Base-by-base conservation (phyloP, 2,113 vertebrate genomes). In the Tretioscincus oriximinensis region DNA sequence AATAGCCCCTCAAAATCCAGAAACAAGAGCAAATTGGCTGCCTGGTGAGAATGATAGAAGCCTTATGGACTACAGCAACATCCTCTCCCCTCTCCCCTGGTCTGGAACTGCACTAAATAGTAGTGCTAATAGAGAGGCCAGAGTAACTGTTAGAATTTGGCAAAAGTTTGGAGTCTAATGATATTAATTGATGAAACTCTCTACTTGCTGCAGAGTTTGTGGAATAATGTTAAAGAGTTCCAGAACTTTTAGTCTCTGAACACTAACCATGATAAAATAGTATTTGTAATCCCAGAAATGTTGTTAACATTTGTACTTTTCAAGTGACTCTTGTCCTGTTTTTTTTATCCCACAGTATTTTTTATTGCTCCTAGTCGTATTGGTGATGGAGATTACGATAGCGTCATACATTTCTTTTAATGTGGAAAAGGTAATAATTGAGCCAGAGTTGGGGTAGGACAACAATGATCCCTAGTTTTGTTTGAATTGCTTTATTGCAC, bases 291-390 rank as follows among this genome's bases (percentile, higher is more conserved):
- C 5, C 66, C 20, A 54, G 24, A 66, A 3, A 7, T 35, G 29
- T 18, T 35, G 7, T 4, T 35, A 14, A 20, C 14, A 49, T 20
- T 31, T 65, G 28, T 7, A 29, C 28, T 24, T 31, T 24, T 54
- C 12, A 28, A 31, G n/a, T 77, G 9, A 67, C 51, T 66, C 61
- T 81, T 66, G 24, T 67, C 28, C 73, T 85, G 66, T 86, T 29
- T 85, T 45, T n/a, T 22, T 9, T 0, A 75, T 85, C 64, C 41
- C 87, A 28, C 89, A 94, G 93, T 93, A 93, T 78, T 93, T 93
- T 78, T 68, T 91, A 76, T 81, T 93, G 0, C 73, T 94, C 74
- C 88, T 89, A 64, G 28, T 94, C 0, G 12, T 94, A 78, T 92
- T 93, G 45, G 0, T 83, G 83, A 60, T 61, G 0, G 90, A 94